These are phyloP conservation scores for Lobophora halterata DNA, from an alignment of 2,888 invertebrate genomes.

Conservation along the genomic window DNA sequence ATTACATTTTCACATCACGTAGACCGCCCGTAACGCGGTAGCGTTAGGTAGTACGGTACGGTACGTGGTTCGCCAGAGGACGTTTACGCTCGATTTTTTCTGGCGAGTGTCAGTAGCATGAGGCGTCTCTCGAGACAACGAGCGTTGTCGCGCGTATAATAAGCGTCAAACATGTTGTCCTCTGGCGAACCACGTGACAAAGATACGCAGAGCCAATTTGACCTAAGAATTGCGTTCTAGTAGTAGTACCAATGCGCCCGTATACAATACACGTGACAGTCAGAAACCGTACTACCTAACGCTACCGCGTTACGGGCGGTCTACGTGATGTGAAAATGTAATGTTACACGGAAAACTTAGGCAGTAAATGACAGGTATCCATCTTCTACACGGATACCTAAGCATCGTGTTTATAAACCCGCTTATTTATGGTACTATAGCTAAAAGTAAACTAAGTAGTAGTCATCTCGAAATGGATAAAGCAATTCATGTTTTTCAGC, in stretches of 20 bases:
- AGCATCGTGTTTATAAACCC: slow-evolving; percentile 17
- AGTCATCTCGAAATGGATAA: slow-evolving; percentile 1
- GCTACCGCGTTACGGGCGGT: slow-evolving; percentile 25
- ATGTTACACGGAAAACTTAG: slow-evolving; percentile 19
- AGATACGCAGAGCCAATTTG: too few relatives aligned
- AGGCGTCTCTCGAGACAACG: too few relatives aligned
- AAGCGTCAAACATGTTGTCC: too few relatives aligned
- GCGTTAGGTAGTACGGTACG: slow-evolving; percentile 28
- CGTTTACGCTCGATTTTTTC: too few relatives aligned
- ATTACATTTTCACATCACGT: slow-evolving; percentile 31
- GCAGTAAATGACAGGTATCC: slow-evolving; percentile 22
- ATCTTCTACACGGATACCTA: slow-evolving; percentile 20
- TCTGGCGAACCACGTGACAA: too few relatives aligned
- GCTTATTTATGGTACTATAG: slow-evolving; percentile 4
- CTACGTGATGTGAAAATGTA: slow-evolving; percentile 31
- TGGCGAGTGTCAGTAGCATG: too few relatives aligned
- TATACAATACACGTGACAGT: too few relatives aligned
- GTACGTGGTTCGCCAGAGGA: too few relatives aligned
- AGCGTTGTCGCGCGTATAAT: too few relatives aligned
- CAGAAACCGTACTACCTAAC: slow-evolving; percentile 26
- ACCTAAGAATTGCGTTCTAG: too few relatives aligned
- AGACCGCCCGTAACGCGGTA: slow-evolving; percentile 23
- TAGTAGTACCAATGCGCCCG: too few relatives aligned
- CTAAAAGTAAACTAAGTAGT: slow-evolving; percentile 6
- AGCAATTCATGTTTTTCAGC: not conserved